These are phyloP conservation scores for Chironomus tentans DNA, from an alignment of 2,888 invertebrate species.

Conservation along the genomic window DNA sequence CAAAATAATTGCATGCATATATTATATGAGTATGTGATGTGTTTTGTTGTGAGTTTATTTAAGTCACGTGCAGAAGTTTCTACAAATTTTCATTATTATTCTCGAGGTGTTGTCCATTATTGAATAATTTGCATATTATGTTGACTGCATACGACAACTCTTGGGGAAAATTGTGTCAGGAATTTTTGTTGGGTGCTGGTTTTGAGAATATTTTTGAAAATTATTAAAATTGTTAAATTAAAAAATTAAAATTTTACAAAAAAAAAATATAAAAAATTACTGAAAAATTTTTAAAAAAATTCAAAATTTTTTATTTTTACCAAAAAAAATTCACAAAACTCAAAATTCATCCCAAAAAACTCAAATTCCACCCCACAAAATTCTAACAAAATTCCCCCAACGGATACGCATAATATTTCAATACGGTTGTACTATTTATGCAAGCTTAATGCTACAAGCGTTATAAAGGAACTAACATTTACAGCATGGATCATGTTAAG, in stretches of 20 bases:
- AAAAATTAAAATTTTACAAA: too few species aligned
- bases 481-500: neutral
- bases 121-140: neutral
- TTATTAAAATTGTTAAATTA: too few species aligned
- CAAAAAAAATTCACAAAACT: too few species aligned
- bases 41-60: neutral
- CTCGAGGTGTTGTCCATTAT: conserved; percentile 6
- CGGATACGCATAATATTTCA: too few species aligned
- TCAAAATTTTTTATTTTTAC: too few species aligned
- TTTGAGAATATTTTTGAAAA: neutral
- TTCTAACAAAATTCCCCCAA: too few species aligned
- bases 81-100: neutral
- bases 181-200: neutral
- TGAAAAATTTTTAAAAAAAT: too few species aligned
- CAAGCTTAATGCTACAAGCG: neutral
- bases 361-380: too few species aligned
- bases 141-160: neutral
- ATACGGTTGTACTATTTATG: too few species aligned
- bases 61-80: neutral
- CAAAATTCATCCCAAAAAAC: too few species aligned
- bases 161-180: neutral
- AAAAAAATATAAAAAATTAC: too few species aligned
- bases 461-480: neutral
- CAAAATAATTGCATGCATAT: neutral
- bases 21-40: neutral